Percentiles rank a stretch among this genome's conserved stretches.
Conservation (phyloP, 2,888 invertebrate genomes). For the Latheticus oryzae region DNA sequence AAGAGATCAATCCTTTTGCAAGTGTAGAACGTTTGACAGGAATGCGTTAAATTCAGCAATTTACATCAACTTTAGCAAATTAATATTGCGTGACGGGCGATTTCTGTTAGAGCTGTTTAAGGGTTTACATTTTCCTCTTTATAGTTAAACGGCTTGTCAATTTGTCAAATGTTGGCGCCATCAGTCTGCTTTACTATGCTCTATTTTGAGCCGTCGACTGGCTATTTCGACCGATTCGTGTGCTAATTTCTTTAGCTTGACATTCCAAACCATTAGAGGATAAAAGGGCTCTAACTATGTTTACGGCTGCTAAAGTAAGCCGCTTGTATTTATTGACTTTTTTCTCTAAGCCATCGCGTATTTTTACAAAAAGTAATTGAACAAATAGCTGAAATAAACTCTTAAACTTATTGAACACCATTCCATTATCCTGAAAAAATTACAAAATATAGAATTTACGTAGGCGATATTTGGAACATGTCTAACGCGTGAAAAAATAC, state of each 20-base stretch:
- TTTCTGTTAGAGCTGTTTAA: conserved; percentile 34
- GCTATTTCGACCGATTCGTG: conserved; percentile 28
- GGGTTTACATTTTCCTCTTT: conserved; percentile 20
- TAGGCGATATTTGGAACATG: no score
- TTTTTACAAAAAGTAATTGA: no score
- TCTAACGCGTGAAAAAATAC: no score
- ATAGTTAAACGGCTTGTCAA: conserved; percentile 35
- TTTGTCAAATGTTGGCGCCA: conserved; percentile 38
- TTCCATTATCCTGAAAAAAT: no score
- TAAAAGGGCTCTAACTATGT: conserved; percentile 40
- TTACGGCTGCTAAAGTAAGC: conserved; percentile 40
- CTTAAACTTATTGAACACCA: no score
- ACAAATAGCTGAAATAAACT: no score
- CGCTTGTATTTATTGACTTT: conserved; percentile 21
- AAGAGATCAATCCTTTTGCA: no score
- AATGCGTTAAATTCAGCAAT: conserved; percentile 27
- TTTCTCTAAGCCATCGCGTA: conserved; percentile 15
- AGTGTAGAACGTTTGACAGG: conserved; percentile 20
- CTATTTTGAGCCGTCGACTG: conserved; percentile 15
- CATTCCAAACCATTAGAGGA: conserved; percentile 35
- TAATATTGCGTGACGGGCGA: conserved; percentile 36
- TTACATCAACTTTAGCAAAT: conserved; percentile 22
- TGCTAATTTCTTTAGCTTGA: conserved; percentile 35
- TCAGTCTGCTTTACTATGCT: conserved; percentile 31
- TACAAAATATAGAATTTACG: no score